Evolutionary conservation across 35 echinoderm and acorn worm species (phyloP).

Genomic region (Holothuria glaberrima): DNA sequence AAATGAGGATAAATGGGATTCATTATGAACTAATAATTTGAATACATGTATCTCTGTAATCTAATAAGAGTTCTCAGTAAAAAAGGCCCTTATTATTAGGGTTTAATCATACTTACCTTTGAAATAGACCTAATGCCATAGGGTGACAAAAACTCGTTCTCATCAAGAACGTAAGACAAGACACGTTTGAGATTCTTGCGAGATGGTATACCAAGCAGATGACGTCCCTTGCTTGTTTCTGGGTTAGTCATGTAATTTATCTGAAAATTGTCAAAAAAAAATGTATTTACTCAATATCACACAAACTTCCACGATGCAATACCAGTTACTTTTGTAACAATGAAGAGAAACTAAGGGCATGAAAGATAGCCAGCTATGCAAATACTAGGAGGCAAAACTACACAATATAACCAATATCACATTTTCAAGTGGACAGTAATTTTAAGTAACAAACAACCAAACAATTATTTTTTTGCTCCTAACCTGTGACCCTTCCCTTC

Average conservation of each 20-base stretch:
- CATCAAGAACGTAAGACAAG: slow-evolving; percentile 88
- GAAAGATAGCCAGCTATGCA: not conserved
- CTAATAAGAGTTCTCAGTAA: not conserved
- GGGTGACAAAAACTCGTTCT: slow-evolving; percentile 88
- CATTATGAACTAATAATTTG: not conserved
- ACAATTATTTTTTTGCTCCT: too few relatives aligned
- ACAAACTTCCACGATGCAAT: too few relatives aligned
- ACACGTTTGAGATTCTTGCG: slow-evolving; percentile 88
- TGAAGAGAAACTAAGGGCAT: not conserved
- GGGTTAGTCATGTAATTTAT: slow-evolving; percentile 85
- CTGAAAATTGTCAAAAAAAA: slow-evolving; percentile 23
- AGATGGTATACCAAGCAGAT: slow-evolving; percentile 88
- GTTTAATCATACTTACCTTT: slow-evolving; percentile 55
- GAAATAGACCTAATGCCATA: slow-evolving; percentile 93
- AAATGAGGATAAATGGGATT: too few relatives aligned
- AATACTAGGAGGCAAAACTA: not conserved
- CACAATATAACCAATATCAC: not conserved
- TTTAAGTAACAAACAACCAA: too few relatives aligned
- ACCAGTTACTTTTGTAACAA: too few relatives aligned
- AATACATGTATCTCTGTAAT: not conserved
- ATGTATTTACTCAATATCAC: not conserved
- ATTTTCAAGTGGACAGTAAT: too few relatives aligned
- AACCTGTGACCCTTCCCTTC: too few relatives aligned
- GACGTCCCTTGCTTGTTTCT: slow-evolving; percentile 72
- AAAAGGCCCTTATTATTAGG: too few relatives aligned